Evolutionary conservation across 30 jellyfish, hydroid and myxozoan genomes (phyloP).

Genomic region (Morbakka virulenta): DNA sequence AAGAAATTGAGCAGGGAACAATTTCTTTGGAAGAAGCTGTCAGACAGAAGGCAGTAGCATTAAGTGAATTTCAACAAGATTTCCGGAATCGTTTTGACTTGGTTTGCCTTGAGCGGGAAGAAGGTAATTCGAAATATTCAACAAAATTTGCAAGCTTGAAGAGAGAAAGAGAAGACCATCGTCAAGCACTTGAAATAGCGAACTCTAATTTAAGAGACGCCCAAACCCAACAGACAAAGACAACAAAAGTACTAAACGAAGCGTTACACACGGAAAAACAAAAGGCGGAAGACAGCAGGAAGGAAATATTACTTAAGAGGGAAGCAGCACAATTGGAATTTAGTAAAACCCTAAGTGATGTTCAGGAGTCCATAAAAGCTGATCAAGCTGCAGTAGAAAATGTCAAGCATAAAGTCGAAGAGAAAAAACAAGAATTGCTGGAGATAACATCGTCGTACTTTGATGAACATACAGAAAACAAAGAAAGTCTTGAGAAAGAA

Average conservation of each 20-base stretch:
- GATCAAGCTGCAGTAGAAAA: constrained; percentile 39
- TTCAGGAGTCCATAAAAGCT: constrained; percentile 28
- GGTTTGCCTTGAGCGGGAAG: constrained; percentile 79
- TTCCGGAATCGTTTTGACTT: constrained; percentile 65
- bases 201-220: constrained; percentile 43
- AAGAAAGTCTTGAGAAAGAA: constrained; percentile 4
- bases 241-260: constrained; percentile 50
- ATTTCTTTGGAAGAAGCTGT: constrained; percentile 36
- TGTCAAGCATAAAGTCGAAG: constrained; percentile 48
- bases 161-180: constrained; percentile 34
- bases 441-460: constrained; percentile 35
- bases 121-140: constrained; percentile 39
- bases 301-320: constrained; percentile 21
- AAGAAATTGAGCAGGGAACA: constrained; percentile 26
- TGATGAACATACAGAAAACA: constrained; percentile 26
- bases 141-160: constrained; percentile 31
- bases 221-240: constrained; percentile 32
- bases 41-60: constrained; percentile 47
- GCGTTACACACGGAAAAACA: constrained; percentile 19
- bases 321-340: constrained; percentile 13
- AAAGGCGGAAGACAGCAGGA: constrained; percentile 50
- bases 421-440: constrained; percentile 53
- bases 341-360: constrained; percentile 15
- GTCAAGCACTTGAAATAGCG: constrained; percentile 39
- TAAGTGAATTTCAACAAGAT: constrained; percentile 57